Base-by-base conservation (phyloP, 2,888 invertebrate species). In the Dasysyrphus albostriatus region DNA sequence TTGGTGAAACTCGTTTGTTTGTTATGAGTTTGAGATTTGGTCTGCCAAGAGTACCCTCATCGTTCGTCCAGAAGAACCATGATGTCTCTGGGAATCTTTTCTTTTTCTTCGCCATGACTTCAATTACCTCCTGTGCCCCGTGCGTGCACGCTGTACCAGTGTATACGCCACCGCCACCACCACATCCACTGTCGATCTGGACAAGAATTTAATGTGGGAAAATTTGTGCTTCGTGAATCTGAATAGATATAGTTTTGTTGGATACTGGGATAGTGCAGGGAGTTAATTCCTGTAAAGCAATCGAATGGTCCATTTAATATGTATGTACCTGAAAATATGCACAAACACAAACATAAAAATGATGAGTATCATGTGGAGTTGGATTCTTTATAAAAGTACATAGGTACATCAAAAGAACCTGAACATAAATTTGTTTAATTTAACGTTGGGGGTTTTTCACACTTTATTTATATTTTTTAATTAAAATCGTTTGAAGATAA, bases 181-280 rank as follows among this genome's bases (percentile, higher is more conserved):
- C 70, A 29, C 56, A 54, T 54, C 54, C 29, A 24, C 24, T 42
- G 54, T 70, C 42, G 69, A 42, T 84, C 72, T 76, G 65, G 72
- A 76, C 76, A 76, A 72, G 76, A 84, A 84, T 84, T 84, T 84
- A 84, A 80, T 84, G 84, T 84, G 84, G 84, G 84, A 84, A 84
- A 80, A 76, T 80, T 72, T 80, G 76, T 72, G 59, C 44, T 54
- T 76, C 75, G 76, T 84, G 80, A 80, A 72, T 84, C 59, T 80
- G 75, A 72, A 72, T 72, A 80, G 76, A 70, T 63, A 80, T 61
- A 32, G 70, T 58, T 61, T 61, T 24, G 58, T 10, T 81, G 39
- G 63, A 70, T 79, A 42, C 61, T 47, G 44, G 51, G 72, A 16
- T 29, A 32, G 29, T 2, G 29, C 29, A 54, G 65, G n/a, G 65